Conservation (phyloP, 2,113 vertebrate genomes). For the Melanocharis versteri region DNA sequence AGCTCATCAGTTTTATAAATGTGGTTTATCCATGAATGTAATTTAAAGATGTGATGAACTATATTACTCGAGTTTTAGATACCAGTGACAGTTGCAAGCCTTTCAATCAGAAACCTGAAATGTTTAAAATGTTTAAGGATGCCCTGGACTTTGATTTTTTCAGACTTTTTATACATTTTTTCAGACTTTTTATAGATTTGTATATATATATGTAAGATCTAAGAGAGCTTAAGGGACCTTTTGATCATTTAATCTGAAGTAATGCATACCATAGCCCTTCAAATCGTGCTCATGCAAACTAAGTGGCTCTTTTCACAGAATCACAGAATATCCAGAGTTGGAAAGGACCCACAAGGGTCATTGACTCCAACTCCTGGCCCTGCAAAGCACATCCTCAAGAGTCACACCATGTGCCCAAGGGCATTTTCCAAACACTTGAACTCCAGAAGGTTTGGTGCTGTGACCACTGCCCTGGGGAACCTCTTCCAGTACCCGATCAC, state of each 20-base stretch:
- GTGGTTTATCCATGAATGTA: not conserved
- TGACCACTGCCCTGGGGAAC: not conserved
- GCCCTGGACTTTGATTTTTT: not conserved
- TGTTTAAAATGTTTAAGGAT: not conserved
- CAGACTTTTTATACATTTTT: not conserved
- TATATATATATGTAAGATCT: not conserved
- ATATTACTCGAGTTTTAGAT: not conserved
- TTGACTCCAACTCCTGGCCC: not conserved
- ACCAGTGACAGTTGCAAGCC: not conserved
- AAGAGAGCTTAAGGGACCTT: not conserved
- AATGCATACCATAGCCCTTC: not conserved
- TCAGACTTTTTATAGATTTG: not conserved
- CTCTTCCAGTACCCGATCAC: fast-evolving
- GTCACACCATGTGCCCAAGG: not conserved
- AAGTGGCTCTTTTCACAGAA: not conserved
- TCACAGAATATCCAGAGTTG: not conserved
- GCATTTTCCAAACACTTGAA: not conserved
- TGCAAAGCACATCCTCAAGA: not conserved
- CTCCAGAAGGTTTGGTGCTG: not conserved
- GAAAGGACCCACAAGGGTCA: not conserved
- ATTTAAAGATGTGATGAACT: not conserved
- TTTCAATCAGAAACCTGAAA: not conserved
- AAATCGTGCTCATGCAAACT: not conserved
- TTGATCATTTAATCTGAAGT: not conserved
- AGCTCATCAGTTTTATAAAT: not conserved